These are phyloP conservation scores for Patagioenas fasciata DNA, from an alignment of 2,113 vertebrate genomes.

Conservation along the genomic window DNA sequence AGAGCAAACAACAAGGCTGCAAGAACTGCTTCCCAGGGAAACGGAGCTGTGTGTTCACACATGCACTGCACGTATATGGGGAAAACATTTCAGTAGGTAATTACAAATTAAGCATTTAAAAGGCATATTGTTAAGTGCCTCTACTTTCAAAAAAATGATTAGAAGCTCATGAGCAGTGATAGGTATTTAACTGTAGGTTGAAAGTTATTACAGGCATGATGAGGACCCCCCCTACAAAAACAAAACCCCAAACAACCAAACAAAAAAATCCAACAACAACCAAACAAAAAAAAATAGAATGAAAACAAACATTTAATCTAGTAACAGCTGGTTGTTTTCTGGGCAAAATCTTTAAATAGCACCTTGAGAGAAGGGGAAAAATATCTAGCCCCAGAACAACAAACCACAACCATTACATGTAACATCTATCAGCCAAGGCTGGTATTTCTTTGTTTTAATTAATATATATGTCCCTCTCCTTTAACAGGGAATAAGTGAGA, in stretches of 20 bases:
- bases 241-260: too few relatives aligned
- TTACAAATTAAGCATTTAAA: slow-evolving; percentile 36
- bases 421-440: not conserved
- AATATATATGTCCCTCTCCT: not conserved
- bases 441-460: not conserved
- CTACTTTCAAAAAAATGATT: slow-evolving; percentile 30
- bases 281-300: not conserved
- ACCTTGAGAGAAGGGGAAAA: not conserved
- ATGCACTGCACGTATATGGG: fast-evolving
- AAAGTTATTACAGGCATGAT: slow-evolving; percentile 15
- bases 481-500: slow-evolving; percentile 1
- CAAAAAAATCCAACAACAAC: too few relatives aligned
- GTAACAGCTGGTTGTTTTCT: slow-evolving; percentile 47
- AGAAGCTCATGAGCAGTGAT: not conserved
- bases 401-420: not conserved
- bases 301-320: not conserved
- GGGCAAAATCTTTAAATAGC: slow-evolving; percentile 9
- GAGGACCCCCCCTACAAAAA: not conserved
- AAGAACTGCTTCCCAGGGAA: fast-evolving
- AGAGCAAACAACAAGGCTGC: not conserved
- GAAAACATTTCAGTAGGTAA: not conserved
- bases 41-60: not conserved
- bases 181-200: slow-evolving; percentile 38
- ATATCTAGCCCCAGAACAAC: not conserved
- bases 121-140: not conserved